Evolutionary conservation across 2,888 invertebrate genomes (phyloP), one percentile per base, ranked within the genome.

Genomic region (Tridacna crocea): DNA sequence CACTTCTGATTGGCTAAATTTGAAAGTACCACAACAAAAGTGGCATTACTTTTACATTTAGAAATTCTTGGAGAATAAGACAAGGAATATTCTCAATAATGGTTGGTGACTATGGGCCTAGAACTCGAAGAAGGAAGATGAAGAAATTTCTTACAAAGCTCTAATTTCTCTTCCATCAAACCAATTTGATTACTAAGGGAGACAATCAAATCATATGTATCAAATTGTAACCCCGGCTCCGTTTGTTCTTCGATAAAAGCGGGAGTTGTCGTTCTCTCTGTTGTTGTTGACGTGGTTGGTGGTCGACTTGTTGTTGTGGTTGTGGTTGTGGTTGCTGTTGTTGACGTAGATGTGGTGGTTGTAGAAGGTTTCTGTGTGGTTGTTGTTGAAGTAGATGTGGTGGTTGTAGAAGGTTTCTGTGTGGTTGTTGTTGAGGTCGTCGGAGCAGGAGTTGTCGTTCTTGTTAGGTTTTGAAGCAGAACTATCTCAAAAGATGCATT

Each of bases 121-220:
- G 17, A 13, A 13, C 17, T 51, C 61, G 22, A n/a, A 61, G 15
- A 61, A 24, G 4, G 8, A 19, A 2, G 2, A 22, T 4, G 13
- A 13, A n/a, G 24, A 13, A 17, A 66, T 55, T 27, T 86, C 90
- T 88, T 81, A 90, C 91, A 91, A 27, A 85, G 76, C 47, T 88
- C 89, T 27, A 90, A 84, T 24, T 87, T 83, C 70, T 90, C 91
- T 68, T 91, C 91, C 80, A 90, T 80, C n/a, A 90, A 80, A 0
- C 89, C 88, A 11, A 90, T 90, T 84, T 91, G 91, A 72, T 88
- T 83, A 76, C 89, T 91, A 12, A 90, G 85, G 8, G 91, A 90
- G 26, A 84, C 82, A 46, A 89, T 76, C 48, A 87, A 68, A 68
- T 87, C 88, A 22, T 87, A 84, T 17, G 81, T 72, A n/a, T 78